A percentile compares a stretch with the other conserved stretches of the same genome.
Evolutionary conservation across 2,888 invertebrate species (phyloP).

Genomic region (Noctua janthe): DNA sequence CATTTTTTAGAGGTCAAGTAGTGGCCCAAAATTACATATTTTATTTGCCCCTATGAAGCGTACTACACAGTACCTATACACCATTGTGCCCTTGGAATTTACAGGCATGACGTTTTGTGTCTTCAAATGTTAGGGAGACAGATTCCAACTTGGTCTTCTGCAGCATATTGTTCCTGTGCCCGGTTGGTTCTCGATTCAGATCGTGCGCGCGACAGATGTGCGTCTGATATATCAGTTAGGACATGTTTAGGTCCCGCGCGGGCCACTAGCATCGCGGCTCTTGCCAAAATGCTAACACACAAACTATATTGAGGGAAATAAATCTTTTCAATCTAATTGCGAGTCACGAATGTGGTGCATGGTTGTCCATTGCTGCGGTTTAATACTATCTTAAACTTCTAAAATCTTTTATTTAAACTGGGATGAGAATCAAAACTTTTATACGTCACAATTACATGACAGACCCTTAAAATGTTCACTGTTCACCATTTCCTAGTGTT

Average conservation of each 20-base stretch:
- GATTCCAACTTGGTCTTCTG: slow-evolving; percentile 33
- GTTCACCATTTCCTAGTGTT: too few species aligned
- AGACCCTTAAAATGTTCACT: too few species aligned
- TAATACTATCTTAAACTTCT: background rate
- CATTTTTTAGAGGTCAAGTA: background rate
- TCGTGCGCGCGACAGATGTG: slow-evolving; percentile 81
- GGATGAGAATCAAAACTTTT: background rate
- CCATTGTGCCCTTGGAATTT: background rate
- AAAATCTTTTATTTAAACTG: background rate
- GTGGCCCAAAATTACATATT: background rate
- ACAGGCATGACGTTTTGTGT: background rate
- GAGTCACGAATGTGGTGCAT: background rate
- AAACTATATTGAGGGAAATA: slow-evolving; percentile 22
- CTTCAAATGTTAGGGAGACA: background rate
- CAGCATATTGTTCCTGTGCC: background rate
- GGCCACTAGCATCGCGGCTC: slow-evolving; percentile 55
- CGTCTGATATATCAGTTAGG: slow-evolving; percentile 79
- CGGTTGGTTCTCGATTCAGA: slow-evolving; percentile 73
- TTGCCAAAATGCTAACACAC: slow-evolving; percentile 21
- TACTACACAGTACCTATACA: background rate
- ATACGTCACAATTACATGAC: background rate
- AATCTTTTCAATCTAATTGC: slow-evolving; percentile 19
- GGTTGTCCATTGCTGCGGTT: background rate
- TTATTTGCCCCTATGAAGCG: background rate
- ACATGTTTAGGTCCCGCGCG: slow-evolving; percentile 63